Percentiles rank a stretch among this genome's conserved stretches.
These are phyloP conservation scores for Mesorhabditis belari DNA, from an alignment of 2,888 invertebrate genomes.

Conservation along the genomic window DNA sequence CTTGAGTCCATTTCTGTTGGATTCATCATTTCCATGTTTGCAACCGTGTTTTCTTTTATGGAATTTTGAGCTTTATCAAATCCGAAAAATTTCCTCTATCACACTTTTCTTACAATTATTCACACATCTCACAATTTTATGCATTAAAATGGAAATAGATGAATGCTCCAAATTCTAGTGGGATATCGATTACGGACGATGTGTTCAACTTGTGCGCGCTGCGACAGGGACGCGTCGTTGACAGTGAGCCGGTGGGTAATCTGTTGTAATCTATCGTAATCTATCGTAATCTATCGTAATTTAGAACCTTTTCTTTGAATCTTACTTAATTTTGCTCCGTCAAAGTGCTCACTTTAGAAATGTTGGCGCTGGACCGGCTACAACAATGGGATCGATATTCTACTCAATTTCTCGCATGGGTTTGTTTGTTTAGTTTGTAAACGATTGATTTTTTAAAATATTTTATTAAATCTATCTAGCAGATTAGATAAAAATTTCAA, in stretches of 20 bases:
- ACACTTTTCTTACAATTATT: too few species aligned
- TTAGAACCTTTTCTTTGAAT: background rate
- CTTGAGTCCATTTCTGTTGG: too few species aligned
- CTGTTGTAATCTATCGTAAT: too few species aligned
- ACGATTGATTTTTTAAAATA: background rate
- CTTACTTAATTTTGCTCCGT: background rate
- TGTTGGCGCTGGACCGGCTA: conserved; percentile 44
- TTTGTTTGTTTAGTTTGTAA: background rate
- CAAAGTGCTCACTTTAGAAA: conserved; percentile 18
- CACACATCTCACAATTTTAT: background rate
- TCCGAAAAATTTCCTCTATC: too few species aligned
- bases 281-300: background rate
- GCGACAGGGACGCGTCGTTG: conserved; percentile 26
- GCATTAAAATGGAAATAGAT: background rate
- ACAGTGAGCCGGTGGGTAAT: conserved; percentile 24
- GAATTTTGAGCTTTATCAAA: too few species aligned
- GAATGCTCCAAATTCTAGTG: conserved; percentile 11
- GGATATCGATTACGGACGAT: conserved; percentile 19
- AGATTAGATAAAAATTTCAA: background rate
- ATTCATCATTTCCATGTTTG: background rate
- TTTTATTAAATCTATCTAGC: background rate
- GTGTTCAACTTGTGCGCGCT: conserved; percentile 23
- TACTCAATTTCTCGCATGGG: conserved; percentile 23
- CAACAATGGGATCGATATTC: conserved; percentile 38
- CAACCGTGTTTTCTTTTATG: background rate